Evolutionary conservation across 2,888 invertebrate genomes (phyloP).

Genomic region (Noctua janthina): DNA sequence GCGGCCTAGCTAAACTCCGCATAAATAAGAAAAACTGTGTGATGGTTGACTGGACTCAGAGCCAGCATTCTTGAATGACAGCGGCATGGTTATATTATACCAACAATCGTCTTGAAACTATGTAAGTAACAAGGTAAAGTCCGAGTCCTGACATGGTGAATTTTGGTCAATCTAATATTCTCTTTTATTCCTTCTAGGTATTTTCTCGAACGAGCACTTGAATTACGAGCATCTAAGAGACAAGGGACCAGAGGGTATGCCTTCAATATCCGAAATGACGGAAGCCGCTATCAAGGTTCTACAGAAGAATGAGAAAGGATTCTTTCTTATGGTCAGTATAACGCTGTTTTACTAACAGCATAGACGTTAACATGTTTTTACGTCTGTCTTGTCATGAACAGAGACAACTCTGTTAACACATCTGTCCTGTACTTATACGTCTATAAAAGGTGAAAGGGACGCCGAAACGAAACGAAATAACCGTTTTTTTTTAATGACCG

Average conservation of each 20-base stretch:
- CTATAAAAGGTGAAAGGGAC: too few species aligned
- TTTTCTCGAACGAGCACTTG: conserved; percentile 95
- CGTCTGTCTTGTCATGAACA: neutral
- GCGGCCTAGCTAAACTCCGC: too few species aligned
- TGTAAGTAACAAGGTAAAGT: neutral
- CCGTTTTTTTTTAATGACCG: too few species aligned
- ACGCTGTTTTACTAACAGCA: neutral
- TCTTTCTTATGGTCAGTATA: conserved; percentile 93
- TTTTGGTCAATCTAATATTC: neutral
- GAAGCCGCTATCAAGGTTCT: conserved; percentile 93
- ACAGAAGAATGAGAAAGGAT: conserved; percentile 91
- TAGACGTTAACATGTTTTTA: neutral
- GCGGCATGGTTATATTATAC: neutral
- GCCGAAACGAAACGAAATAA: too few species aligned
- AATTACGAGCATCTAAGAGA: conserved; percentile 93
- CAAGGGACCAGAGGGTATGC: conserved; percentile 92
- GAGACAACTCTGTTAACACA: too few species aligned
- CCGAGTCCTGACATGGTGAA: neutral
- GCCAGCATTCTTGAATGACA: neutral
- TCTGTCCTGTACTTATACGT: too few species aligned
- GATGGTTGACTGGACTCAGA: neutral
- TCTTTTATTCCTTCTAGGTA: conserved; percentile 84
- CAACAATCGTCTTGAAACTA: neutral
- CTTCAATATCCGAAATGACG: conserved; percentile 95
- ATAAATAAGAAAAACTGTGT: neutral